Conservation (phyloP, 2,888 invertebrate genomes). For the Pristionchus maxplancki region DNA sequence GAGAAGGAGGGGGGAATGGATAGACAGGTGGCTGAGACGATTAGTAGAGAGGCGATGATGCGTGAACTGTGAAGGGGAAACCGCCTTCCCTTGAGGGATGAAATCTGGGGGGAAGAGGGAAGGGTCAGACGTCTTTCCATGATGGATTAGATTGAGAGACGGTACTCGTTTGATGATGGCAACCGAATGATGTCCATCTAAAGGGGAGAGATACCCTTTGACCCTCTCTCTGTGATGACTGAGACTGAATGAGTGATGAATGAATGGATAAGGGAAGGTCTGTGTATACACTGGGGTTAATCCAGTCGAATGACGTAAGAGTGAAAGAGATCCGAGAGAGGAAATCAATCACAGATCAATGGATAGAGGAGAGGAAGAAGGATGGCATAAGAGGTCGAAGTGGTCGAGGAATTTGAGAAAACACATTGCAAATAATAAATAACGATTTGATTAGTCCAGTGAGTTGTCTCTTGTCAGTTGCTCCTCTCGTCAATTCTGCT, state of each 20-base stretch:
- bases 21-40: background rate
- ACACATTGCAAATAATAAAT: background rate
- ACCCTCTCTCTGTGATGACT: background rate
- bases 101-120: background rate
- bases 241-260: conserved; percentile 27
- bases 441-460: background rate
- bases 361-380: background rate
- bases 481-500: conserved; percentile 7
- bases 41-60: conserved; percentile 33
- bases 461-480: background rate
- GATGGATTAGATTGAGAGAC: conserved; percentile 23
- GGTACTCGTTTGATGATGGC: conserved; percentile 18
- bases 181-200: conserved; percentile 13
- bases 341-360: conserved; percentile 22
- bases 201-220: conserved; percentile 14
- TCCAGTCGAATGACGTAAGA: conserved; percentile 17
- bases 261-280: conserved; percentile 19
- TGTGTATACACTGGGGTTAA: conserved; percentile 34
- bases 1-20: background rate
- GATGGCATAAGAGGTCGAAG: background rate
- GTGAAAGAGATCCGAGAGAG: conserved; percentile 19
- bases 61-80: conserved; percentile 20
- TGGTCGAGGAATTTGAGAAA: background rate
- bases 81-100: conserved; percentile 6
- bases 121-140: conserved; percentile 18